Percentiles rank a stretch among this genome's conserved stretches.
Evolutionary conservation across 1,140 invertebrate genomes (phyloP).

Genomic region (Trichogramma pretiosum): DNA sequence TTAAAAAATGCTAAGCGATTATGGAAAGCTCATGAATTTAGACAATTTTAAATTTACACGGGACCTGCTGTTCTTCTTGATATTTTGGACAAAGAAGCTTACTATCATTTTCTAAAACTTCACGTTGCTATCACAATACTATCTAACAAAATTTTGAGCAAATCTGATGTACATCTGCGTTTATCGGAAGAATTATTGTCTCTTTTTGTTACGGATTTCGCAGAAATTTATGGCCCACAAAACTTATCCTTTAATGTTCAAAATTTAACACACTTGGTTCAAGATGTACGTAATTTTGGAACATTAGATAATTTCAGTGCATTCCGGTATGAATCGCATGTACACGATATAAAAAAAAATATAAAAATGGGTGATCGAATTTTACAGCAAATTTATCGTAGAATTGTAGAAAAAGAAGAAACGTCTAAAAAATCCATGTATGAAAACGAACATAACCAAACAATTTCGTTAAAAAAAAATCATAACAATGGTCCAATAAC

Average conservation of each 20-base stretch:
- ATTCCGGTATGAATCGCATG: constrained; percentile 43
- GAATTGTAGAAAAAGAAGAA: constrained; percentile 6
- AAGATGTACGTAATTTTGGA: constrained; percentile 38
- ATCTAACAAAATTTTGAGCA: constrained; percentile 15
- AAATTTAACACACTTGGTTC: constrained; percentile 33
- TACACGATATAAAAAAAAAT: constrained; percentile 34
- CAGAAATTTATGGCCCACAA: constrained; percentile 25
- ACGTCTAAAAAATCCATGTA: neutral
- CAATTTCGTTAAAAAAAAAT: too few species aligned
- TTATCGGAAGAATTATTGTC: constrained; percentile 19
- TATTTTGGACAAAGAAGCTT: constrained; percentile 23
- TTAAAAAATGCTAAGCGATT: constrained; percentile 25
- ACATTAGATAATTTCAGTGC: constrained; percentile 28
- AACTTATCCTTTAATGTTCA: constrained; percentile 28
- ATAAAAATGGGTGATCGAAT: constrained; percentile 24
- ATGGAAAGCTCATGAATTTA: constrained; percentile 43
- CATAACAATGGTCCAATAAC: too few species aligned
- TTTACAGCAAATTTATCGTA: constrained; percentile 22
- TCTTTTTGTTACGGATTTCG: constrained; percentile 20
- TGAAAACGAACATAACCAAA: too few species aligned
- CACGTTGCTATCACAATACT: constrained; percentile 27
- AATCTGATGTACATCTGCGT: constrained; percentile 5
- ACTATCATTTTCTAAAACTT: constrained; percentile 29
- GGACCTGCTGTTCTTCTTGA: constrained; percentile 31
- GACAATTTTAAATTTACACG: constrained; percentile 40